Evolutionary conservation across 1,140 invertebrate genomes (phyloP).

Genomic region (Nilaparvata lugens): DNA sequence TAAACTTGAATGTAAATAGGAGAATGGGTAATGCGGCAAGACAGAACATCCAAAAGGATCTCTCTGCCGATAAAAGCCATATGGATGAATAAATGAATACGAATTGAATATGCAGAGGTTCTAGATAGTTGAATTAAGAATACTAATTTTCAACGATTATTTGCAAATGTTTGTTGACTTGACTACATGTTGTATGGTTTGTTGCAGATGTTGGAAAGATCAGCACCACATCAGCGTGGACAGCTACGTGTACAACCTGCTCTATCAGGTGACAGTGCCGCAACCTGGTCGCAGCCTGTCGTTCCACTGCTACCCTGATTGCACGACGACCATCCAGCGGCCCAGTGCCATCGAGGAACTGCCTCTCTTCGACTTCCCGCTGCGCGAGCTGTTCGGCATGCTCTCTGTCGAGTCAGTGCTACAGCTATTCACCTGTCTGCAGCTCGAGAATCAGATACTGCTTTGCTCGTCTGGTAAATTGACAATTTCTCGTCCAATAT

Average conservation of each 20-base stretch:
- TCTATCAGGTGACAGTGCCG: slow-evolving; percentile 90
- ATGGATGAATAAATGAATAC: too few relatives aligned
- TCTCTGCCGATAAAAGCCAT: too few relatives aligned
- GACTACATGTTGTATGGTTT: too few relatives aligned
- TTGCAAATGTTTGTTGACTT: too few relatives aligned
- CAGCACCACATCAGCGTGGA: slow-evolving; percentile 62
- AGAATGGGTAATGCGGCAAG: too few relatives aligned
- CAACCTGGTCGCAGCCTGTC: slow-evolving; percentile 75
- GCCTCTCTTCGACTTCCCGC: slow-evolving; percentile 87
- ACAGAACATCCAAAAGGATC: too few relatives aligned
- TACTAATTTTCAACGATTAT: too few relatives aligned
- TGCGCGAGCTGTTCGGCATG: slow-evolving; percentile 77
- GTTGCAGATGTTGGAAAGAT: slow-evolving; percentile 25
- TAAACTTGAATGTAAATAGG: too few relatives aligned
- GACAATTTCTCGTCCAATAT: too few relatives aligned
- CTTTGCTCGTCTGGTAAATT: slow-evolving; percentile 75
- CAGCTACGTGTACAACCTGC: slow-evolving; percentile 88
- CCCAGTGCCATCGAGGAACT: slow-evolving; percentile 67
- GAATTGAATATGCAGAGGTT: too few relatives aligned
- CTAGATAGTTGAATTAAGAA: too few relatives aligned
- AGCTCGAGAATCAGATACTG: slow-evolving; percentile 94
- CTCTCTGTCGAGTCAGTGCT: slow-evolving; percentile 85
- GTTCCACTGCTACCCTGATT: slow-evolving; percentile 63
- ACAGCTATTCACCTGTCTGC: slow-evolving; percentile 88
- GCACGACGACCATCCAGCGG: slow-evolving; percentile 34